Percentiles rank a stretch among this genome's conserved stretches.
These are phyloP conservation scores for Drosophila tropicalis DNA, from an alignment of 1,140 invertebrate genomes.

Conservation along the genomic window DNA sequence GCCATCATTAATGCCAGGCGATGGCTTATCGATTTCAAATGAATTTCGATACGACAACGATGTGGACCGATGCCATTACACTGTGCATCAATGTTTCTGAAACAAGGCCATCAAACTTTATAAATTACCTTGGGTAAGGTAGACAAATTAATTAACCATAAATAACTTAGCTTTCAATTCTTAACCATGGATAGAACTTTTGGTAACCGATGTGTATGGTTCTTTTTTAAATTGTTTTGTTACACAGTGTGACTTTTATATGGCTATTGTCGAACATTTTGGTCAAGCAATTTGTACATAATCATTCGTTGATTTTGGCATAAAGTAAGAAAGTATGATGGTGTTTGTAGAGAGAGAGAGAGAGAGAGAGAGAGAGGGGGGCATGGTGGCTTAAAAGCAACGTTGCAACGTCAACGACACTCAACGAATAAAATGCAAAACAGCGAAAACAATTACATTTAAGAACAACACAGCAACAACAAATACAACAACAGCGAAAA, in stretches of 20 bases:
- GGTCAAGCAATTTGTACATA: slow-evolving; percentile 21
- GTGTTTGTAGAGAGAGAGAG: no score
- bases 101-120: no score
- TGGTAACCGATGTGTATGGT: no score
- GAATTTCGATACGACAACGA: slow-evolving; percentile 16
- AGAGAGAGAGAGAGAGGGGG: no score
- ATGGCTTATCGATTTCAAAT: slow-evolving; percentile 24
- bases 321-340: not conserved
- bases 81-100: not conserved
- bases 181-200: no score
- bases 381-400: not conserved
- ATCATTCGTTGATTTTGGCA: slow-evolving; percentile 10
- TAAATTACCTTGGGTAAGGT: no score
- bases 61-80: slow-evolving; percentile 10
- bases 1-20: slow-evolving; percentile 20
- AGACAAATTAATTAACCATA: no score
- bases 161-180: no score
- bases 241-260: not conserved
- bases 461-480: slow-evolving; percentile 17
- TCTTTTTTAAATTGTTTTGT: not conserved
- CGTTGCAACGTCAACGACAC: slow-evolving; percentile 10
- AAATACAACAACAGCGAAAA: not conserved
- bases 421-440: slow-evolving; percentile 13
- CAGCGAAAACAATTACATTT: slow-evolving; percentile 31
- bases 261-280: slow-evolving; percentile 6